Conservation (phyloP, 2,888 invertebrate genomes). For the Eupelmus urozonus region DNA sequence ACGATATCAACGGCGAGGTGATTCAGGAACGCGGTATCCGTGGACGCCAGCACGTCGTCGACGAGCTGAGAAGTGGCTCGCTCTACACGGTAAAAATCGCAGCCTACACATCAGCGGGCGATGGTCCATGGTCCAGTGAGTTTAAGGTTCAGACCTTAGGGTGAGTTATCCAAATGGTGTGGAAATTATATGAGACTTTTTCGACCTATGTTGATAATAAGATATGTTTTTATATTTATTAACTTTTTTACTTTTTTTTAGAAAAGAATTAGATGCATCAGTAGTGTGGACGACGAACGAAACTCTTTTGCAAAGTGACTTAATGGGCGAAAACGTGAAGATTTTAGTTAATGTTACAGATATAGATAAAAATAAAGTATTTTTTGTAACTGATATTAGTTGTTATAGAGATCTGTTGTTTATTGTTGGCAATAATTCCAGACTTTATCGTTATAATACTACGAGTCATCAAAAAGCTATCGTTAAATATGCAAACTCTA, state of each 20-base stretch:
- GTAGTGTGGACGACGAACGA: conserved; percentile 88
- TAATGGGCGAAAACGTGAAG: conserved; percentile 87
- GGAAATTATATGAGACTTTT: too few relatives aligned
- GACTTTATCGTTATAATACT: conserved; percentile 85
- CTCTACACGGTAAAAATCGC: conserved; percentile 89
- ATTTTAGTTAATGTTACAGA: conserved; percentile 82
- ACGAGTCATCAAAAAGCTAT: conserved; percentile 81
- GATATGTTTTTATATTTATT: conserved; percentile 2
- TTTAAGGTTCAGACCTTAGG: conserved; percentile 86
- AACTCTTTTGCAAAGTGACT: conserved; percentile 88
- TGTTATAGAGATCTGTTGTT: conserved; percentile 88
- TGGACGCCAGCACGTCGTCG: conserved; percentile 82
- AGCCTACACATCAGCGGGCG: conserved; percentile 86
- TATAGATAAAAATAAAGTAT: conserved; percentile 77
- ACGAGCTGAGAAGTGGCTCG: conserved; percentile 85
- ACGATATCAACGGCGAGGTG: conserved; percentile 77
- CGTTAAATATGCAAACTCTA: conserved; percentile 84
- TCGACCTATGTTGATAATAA: not conserved
- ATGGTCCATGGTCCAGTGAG: conserved; percentile 89
- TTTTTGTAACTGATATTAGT: conserved; percentile 85
- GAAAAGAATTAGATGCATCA: conserved; percentile 81
- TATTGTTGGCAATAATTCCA: conserved; percentile 86
- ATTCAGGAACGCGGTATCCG: conserved; percentile 79
- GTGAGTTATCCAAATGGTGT: too few relatives aligned
- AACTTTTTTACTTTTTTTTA: conserved; percentile 58